Evolutionary conservation across 2,888 invertebrate species (phyloP).

Genomic region (Tipula lateralis): DNA sequence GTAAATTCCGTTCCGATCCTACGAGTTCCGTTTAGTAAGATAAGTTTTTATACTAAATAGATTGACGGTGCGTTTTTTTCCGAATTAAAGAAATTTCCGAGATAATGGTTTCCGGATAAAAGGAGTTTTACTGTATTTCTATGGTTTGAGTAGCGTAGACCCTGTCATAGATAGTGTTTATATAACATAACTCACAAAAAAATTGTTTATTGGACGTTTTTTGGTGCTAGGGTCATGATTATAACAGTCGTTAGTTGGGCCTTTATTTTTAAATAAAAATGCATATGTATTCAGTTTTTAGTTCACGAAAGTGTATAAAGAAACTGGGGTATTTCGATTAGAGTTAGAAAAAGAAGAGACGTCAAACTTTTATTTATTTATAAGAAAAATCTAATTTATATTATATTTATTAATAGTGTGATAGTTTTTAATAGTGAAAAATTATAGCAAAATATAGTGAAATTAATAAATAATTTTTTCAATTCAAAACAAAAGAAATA

Average conservation of each 20-base stretch:
- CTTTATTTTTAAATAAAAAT: background rate
- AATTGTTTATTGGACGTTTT: background rate
- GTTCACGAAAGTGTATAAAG: background rate
- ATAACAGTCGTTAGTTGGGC: background rate
- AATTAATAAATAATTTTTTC: background rate
- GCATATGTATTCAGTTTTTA: background rate
- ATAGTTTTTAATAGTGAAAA: background rate
- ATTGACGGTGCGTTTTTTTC: no score
- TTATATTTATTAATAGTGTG: background rate
- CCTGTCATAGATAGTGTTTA: no score
- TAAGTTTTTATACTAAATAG: no score
- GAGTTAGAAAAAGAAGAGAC: slow-evolving; percentile 9
- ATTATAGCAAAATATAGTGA: background rate
- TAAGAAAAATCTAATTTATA: background rate
- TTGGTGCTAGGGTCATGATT: background rate
- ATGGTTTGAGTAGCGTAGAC: no score
- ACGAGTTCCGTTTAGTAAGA: no score
- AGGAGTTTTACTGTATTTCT: no score
- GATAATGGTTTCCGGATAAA: no score
- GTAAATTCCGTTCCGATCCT: no score
- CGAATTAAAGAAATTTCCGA: no score
- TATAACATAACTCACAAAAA: background rate
- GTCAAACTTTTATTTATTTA: background rate
- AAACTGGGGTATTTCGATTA: background rate
- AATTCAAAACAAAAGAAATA: background rate